phyloP scores from a whole-genome alignment of 1,140 invertebrate genomes.

The Zaprionus lachaisei region DNA sequence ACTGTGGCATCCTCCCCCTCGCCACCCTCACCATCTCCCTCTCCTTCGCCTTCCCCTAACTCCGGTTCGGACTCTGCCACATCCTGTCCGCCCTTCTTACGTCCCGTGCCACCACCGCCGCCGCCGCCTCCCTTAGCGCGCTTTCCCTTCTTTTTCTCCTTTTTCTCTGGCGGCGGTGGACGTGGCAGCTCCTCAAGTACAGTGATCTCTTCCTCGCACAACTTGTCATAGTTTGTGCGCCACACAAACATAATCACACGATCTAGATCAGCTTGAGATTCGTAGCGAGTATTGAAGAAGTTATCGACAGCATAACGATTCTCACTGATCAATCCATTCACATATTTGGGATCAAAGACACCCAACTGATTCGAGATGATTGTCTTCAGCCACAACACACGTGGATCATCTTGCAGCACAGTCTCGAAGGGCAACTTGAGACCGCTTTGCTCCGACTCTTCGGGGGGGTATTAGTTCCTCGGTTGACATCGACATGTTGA shows the following conservation, averaged over 20 bases:
- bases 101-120: constrained; percentile 49
- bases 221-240: constrained; percentile 85
- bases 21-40: constrained; percentile 44
- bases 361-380: constrained; percentile 75
- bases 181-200: constrained; percentile 85
- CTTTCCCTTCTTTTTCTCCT: constrained; percentile 75
- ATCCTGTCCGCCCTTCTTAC: constrained; percentile 72
- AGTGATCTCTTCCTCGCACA: constrained; percentile 86
- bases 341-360: constrained; percentile 73
- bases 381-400: constrained; percentile 72
- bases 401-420: constrained; percentile 48
- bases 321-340: constrained; percentile 62
- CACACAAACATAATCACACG: constrained; percentile 86
- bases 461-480: background rate
- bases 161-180: constrained; percentile 63
- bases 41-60: constrained; percentile 56
- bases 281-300: constrained; percentile 83
- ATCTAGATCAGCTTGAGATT: constrained; percentile 83
- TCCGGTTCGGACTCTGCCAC: constrained; percentile 49
- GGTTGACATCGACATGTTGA: background rate
- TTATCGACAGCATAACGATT: constrained; percentile 58
- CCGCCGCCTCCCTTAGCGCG: constrained; percentile 65
- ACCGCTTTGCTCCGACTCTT: background rate
- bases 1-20: constrained; percentile 60
- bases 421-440: constrained; percentile 17